phyloP scores from a whole-genome alignment of 2,888 invertebrate species.

The Eupsilia transversa region DNA sequence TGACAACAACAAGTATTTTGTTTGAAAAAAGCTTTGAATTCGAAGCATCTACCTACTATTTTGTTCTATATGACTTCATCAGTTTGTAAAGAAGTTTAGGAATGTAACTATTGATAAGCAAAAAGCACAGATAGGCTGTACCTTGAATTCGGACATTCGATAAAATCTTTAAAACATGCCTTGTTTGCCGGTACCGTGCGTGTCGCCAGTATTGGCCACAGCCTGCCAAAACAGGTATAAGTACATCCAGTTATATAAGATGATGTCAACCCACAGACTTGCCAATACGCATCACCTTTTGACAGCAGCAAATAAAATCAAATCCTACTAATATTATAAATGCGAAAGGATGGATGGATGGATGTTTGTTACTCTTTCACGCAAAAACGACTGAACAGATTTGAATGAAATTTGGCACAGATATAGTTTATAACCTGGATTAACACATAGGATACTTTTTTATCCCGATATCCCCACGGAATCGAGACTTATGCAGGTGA shows the following conservation, averaged over 20 bases:
- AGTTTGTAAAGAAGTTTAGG: not conserved
- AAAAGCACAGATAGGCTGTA: not conserved
- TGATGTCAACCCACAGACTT: slow-evolving; percentile 43
- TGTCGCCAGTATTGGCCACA: not conserved
- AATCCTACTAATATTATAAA: too few relatives aligned
- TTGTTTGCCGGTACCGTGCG: not conserved
- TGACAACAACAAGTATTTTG: slow-evolving; percentile 8
- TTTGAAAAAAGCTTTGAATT: not conserved
- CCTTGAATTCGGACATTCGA: too few relatives aligned
- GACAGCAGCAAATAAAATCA: too few relatives aligned
- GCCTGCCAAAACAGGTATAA: slow-evolving; percentile 32
- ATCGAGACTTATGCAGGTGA: too few relatives aligned
- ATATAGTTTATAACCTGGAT: too few relatives aligned
- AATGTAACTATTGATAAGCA: not conserved
- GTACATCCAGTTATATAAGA: slow-evolving; percentile 26
- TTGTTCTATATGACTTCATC: not conserved
- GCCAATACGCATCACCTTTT: slow-evolving; percentile 16
- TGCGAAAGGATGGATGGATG: too few relatives aligned
- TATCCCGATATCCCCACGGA: too few relatives aligned
- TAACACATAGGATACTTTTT: too few relatives aligned
- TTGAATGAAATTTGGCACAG: too few relatives aligned
- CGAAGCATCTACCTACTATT: not conserved
- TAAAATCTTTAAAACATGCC: not conserved
- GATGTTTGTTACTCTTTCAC: too few relatives aligned
- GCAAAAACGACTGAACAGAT: too few relatives aligned